Percentiles rank a stretch among this genome's conserved stretches.
These are phyloP conservation scores for Smittia aterrima DNA, from an alignment of 2,888 invertebrate genomes.

Conservation along the genomic window DNA sequence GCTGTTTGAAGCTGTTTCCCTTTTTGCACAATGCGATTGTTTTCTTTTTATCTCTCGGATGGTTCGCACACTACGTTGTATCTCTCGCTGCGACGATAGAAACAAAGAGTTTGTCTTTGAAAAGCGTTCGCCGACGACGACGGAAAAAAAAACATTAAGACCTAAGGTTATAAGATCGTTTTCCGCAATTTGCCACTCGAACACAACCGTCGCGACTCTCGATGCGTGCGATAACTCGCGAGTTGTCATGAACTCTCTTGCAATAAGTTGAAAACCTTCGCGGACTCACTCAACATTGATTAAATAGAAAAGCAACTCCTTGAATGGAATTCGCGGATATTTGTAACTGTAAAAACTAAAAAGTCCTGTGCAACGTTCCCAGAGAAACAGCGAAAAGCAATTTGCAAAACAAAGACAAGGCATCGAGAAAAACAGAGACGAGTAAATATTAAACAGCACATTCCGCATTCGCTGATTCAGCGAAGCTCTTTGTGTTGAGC, in stretches of 20 bases:
- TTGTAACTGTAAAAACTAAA: constrained; percentile 15
- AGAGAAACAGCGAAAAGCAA: background rate
- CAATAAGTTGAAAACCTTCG: background rate
- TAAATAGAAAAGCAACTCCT: background rate
- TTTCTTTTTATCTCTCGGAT: background rate
- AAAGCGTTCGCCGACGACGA: background rate
- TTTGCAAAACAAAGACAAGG: constrained; percentile 28
- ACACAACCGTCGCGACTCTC: background rate
- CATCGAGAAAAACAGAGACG: background rate
- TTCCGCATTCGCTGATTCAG: constrained; percentile 32
- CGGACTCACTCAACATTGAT: background rate
- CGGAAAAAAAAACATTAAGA: background rate
- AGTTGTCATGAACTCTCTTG: background rate
- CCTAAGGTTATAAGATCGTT: constrained; percentile 17
- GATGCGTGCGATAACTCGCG: background rate
- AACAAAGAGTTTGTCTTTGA: constrained; percentile 15
- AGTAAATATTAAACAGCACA: constrained; percentile 27
- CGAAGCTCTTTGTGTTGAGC: background rate
- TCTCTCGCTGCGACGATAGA: background rate
- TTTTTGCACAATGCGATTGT: constrained; percentile 3
- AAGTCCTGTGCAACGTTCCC: constrained; percentile 14
- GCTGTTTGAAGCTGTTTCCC: background rate
- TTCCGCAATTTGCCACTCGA: constrained; percentile 10
- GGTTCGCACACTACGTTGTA: background rate
- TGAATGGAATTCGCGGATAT: background rate